phyloP scores from a whole-genome alignment of 92 coral and sea anemone genomes.

The Parazoanthus atlanticus region DNA sequence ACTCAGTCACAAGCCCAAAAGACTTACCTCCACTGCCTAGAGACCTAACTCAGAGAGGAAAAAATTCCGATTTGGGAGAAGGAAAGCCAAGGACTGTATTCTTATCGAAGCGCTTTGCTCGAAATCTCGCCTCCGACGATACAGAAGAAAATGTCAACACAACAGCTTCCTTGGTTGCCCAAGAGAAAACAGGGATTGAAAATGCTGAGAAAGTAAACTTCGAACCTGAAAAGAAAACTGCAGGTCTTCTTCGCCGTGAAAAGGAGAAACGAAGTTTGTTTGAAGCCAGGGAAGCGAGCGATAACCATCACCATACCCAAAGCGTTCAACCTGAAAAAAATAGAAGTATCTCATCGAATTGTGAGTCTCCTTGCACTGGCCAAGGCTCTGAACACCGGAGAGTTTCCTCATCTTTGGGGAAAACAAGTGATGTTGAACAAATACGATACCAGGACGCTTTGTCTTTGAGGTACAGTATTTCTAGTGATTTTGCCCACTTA shows the following conservation, averaged over 20 bases:
- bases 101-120: conserved; percentile 75
- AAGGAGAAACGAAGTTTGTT: conserved; percentile 68
- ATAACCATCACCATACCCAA: background rate
- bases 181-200: conserved; percentile 18
- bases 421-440: conserved; percentile 35
- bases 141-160: conserved; percentile 38
- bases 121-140: conserved; percentile 70
- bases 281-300: conserved; percentile 29
- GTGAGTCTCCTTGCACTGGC: background rate
- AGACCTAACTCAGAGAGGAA: conserved; percentile 41
- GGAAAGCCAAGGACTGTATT: conserved; percentile 37
- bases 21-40: conserved; percentile 45
- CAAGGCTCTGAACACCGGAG: conserved; percentile 1
- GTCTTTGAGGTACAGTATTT: conserved; percentile 69
- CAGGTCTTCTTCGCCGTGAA: conserved; percentile 71
- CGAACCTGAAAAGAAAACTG: conserved; percentile 39
- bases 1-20: conserved; percentile 9
- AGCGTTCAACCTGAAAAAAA: background rate
- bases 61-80: conserved; percentile 22
- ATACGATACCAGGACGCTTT: conserved; percentile 68
- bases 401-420: background rate
- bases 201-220: conserved; percentile 25
- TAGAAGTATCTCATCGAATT: conserved; percentile 28
- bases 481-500: background rate
- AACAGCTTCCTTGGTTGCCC: conserved; percentile 14